A percentile compares a stretch with the other conserved stretches of the same genome.
Evolutionary conservation across 1,140 invertebrate species (phyloP).

Genomic region (Phortica variegata): DNA sequence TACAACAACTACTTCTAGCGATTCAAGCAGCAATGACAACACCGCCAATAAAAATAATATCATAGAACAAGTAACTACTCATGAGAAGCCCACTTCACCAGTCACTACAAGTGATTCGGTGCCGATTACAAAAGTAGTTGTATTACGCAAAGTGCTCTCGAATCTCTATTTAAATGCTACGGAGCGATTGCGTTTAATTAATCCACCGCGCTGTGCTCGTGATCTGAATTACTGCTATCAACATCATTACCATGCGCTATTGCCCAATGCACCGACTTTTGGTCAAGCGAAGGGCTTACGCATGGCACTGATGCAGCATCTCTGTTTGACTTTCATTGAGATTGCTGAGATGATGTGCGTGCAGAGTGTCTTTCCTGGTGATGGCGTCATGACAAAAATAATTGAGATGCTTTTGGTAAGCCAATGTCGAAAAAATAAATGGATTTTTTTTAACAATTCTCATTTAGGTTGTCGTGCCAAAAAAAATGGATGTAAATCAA

Average conservation of each 20-base stretch:
- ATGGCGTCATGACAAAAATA: slow-evolving; percentile 14
- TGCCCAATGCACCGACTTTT: slow-evolving; percentile 6
- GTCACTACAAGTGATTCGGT: too few relatives aligned
- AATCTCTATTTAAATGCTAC: slow-evolving; percentile 16
- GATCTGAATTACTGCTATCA: slow-evolving; percentile 10
- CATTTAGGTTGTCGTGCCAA: not conserved
- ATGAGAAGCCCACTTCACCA: too few relatives aligned
- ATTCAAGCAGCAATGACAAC: too few relatives aligned
- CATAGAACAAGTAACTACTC: too few relatives aligned
- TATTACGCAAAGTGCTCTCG: slow-evolving; percentile 6
- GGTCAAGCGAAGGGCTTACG: slow-evolving; percentile 6
- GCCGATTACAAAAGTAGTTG: too few relatives aligned
- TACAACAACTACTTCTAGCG: too few relatives aligned
- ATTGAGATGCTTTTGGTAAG: slow-evolving; percentile 18
- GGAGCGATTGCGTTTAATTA: slow-evolving; percentile 5
- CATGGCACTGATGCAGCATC: slow-evolving; percentile 10
- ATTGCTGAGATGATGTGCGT: slow-evolving; percentile 8
- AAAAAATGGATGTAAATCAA: not conserved
- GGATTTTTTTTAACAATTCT: too few relatives aligned
- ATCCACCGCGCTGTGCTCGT: slow-evolving; percentile 9
- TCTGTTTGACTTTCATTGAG: slow-evolving; percentile 12
- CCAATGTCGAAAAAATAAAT: too few relatives aligned
- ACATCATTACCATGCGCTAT: slow-evolving; percentile 11
- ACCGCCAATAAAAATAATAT: too few relatives aligned
- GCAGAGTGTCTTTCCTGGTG: slow-evolving; percentile 15